Percentiles rank a stretch among this genome's conserved stretches.
phyloP scores from a whole-genome alignment of 2,888 invertebrate species.

The Callyntrura sp. region DNA sequence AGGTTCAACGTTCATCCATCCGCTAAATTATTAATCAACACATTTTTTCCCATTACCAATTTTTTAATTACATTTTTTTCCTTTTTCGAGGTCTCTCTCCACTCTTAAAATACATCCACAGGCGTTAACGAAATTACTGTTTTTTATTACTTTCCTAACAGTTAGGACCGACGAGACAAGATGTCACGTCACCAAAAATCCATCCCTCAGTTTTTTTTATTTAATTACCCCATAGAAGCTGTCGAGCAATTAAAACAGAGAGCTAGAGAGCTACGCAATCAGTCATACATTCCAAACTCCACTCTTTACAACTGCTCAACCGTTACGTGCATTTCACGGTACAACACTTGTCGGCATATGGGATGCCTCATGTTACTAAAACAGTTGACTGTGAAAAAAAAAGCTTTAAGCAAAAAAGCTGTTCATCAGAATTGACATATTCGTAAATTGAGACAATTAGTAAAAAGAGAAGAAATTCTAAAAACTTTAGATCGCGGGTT shows the following conservation, averaged over 20 bases:
- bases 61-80: constrained; percentile 58
- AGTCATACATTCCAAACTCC: constrained; percentile 56
- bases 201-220: constrained; percentile 20
- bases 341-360: not conserved
- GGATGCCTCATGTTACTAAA: not conserved
- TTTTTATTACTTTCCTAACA: constrained; percentile 8
- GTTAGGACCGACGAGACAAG: not conserved
- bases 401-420: not conserved
- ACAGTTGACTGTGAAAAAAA: not conserved
- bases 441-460: constrained; percentile 68
- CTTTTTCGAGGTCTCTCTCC: not conserved
- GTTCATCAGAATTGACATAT: constrained; percentile 40
- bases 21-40: constrained; percentile 49
- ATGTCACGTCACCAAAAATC: constrained; percentile 4
- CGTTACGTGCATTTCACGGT: constrained; percentile 13
- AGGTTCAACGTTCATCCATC: not conserved
- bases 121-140: constrained; percentile 1
- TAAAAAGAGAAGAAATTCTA: constrained; percentile 15
- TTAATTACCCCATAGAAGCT: constrained; percentile 49
- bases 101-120: not conserved
- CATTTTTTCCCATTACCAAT: constrained; percentile 50
- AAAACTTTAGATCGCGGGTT: constrained; percentile 13
- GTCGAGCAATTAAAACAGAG: constrained; percentile 48
- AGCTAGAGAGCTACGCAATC: constrained; percentile 21
- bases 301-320: constrained; percentile 4